Base-by-base conservation (phyloP, 2,888 invertebrate species). In the Graphium colonna region DNA sequence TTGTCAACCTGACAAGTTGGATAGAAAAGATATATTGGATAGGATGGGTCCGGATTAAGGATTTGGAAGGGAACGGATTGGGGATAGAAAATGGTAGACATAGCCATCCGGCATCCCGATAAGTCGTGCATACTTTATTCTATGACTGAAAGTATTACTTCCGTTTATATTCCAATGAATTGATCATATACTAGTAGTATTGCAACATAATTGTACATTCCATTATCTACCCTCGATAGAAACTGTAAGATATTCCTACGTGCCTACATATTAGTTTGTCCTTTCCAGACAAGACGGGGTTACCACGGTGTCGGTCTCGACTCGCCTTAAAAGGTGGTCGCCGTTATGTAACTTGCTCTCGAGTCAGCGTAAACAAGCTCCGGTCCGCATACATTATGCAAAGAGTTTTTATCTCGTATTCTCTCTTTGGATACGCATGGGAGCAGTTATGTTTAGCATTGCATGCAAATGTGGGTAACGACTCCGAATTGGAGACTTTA, bases 341-440 rank as follows among this genome's bases (percentile, higher is more conserved):
- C 70, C 73, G 74, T 77, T 78, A 77, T 68, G 65, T 73, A 77
- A 79, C 64, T 60, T 57, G 66, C 61, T 65, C 62, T 69, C 60
- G 56, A 57, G 60, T 58, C 61, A 67, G 71, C 64, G 64, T 68
- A 73, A 75, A 74, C 69, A 71, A 67, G 64, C 68, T 73, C 66
- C 67, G 68, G 61, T 60, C 62, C 57, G 68, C 65, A 78, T 78
- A 75, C 64, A 76, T 79, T 75, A 79, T 80, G 73, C 73, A 76
- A 74, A 74, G 67, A 64, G 71, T 76, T 76, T 77, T 77, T 76
- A 75, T 75, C 72, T 71, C 63, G 21, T 21, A 21, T 58, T 60
- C 62, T 64, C 63, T 65, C 61, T 69, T 69, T 65, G 65, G 65
- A 62, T 60, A 68, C 66, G 67, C 64, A 72, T 66, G 60, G 60